Base-by-base conservation (phyloP, 2,797 vertebrate genomes). In the Jordanella pulchra region DNA sequence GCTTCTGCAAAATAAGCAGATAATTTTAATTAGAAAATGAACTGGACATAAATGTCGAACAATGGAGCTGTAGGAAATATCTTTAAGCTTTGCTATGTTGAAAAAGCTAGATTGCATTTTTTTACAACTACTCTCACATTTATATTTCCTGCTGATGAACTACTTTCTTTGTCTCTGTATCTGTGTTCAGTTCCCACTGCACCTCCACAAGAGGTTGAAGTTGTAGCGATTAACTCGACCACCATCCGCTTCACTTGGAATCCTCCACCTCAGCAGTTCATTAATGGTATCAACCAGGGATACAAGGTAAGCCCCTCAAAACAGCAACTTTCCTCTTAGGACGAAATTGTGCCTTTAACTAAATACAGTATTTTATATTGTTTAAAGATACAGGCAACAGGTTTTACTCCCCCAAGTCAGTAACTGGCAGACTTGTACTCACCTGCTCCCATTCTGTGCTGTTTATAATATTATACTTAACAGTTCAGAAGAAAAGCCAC, bases 281-380 rank as follows among this genome's bases (percentile, higher is more conserved):
- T 99, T 87, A 98, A 99, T 0, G 97, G 97, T 68, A 98, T 99
- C 87, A 99, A 98, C 93, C 97, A 99, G 87, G 97, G 97, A 1
- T 99, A 98, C 90, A 99, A 98, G 96, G 97, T 97, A 93, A 88
- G 80, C 23, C n/a, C 72, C 28, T 68, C n/a, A n/a, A n/a, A n/a
- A n/a, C n/a, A n/a, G n/a, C n/a, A n/a, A n/a, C 11, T 7, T 23
- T 60, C 21, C 25, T 69, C 12, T 30, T 30, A 39, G 7, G 17
- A 15, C 48, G 2, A 13, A 35, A 61, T 39, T n/a, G 17, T 6
- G 10, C 23, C 12, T n/a, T 21, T 1, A n/a, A n/a, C n/a, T 60
- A 58, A 35, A 60, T 7, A 39, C n/a, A 39, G 35, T 39, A 7
- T 39, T 5, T 4, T 39, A 39, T 39, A 39, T 39, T 39, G 35